A percentile compares a stretch with the other conserved stretches of the same genome.
phyloP scores from a whole-genome alignment of 2,888 invertebrate species.

The Troides oblongomaculatus region DNA sequence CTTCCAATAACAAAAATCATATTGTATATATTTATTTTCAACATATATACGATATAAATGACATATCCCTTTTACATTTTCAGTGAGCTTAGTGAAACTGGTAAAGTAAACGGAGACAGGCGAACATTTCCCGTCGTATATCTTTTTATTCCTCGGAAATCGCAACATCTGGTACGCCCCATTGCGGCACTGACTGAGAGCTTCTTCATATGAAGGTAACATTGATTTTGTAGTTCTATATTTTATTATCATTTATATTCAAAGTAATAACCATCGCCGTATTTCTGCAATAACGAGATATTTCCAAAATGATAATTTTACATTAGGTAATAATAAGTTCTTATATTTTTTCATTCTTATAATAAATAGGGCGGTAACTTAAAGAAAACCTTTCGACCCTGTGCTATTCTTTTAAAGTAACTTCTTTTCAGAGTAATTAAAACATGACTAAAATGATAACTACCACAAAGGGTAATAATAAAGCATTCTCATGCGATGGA shows the following conservation, averaged over 20 bases:
- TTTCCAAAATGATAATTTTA: too few species aligned
- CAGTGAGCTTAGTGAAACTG: conserved; percentile 54
- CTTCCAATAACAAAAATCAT: background rate
- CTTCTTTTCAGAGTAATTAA: too few species aligned
- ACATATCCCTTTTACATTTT: conserved; percentile 20
- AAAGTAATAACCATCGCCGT: background rate
- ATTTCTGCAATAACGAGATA: too few species aligned
- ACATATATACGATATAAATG: background rate
- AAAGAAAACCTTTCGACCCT: too few species aligned
- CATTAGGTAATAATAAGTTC: too few species aligned
- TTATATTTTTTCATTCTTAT: too few species aligned
- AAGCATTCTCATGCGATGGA: too few species aligned
- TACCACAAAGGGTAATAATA: too few species aligned
- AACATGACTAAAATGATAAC: too few species aligned
- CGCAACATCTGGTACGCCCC: conserved; percentile 64
- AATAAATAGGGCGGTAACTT: too few species aligned
- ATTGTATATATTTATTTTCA: background rate
- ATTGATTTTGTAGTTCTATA: conserved; percentile 29
- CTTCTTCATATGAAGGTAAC: conserved; percentile 44
- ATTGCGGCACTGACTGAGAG: conserved; percentile 44
- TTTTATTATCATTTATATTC: background rate
- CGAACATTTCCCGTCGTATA: conserved; percentile 71
- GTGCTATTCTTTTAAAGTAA: too few species aligned
- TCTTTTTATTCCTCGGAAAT: conserved; percentile 67
- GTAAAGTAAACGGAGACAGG: conserved; percentile 56